Evolutionary conservation across 2,888 invertebrate genomes (phyloP).

Genomic region (Acleris cristana): DNA sequence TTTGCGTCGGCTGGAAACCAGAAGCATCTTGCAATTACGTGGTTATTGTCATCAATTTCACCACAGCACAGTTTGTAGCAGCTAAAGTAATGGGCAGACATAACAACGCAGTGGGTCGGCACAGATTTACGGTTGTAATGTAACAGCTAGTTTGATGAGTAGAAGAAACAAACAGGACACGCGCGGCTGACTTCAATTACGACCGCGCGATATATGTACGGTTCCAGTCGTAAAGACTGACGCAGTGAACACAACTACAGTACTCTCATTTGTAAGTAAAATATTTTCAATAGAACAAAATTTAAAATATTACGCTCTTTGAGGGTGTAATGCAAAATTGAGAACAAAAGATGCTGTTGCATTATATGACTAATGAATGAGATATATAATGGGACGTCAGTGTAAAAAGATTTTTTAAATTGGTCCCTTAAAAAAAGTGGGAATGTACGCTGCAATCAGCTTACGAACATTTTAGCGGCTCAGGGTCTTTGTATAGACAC

Average conservation of each 20-base stretch:
- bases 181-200: conserved; percentile 39
- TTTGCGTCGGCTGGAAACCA: too few relatives aligned
- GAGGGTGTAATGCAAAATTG: too few relatives aligned
- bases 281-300: too few relatives aligned
- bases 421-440: too few relatives aligned
- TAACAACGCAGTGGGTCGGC: conserved; percentile 46
- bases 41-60: conserved; percentile 24
- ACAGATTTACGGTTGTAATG: conserved; percentile 55
- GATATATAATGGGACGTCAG: too few relatives aligned
- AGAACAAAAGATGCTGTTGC: too few relatives aligned
- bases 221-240: conserved; percentile 33
- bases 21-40: not conserved
- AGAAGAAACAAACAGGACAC: conserved; percentile 45
- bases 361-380: too few relatives aligned
- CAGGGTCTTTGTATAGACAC: too few relatives aligned
- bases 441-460: too few relatives aligned
- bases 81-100: conserved; percentile 36
- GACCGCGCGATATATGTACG: conserved; percentile 36
- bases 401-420: too few relatives aligned
- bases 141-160: conserved; percentile 53
- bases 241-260: conserved; percentile 23
- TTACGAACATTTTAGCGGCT: too few relatives aligned
- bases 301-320: too few relatives aligned
- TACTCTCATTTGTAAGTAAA: not conserved
- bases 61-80: conserved; percentile 22